These are phyloP conservation scores for Hippasteria phrygiana DNA, from an alignment of 53 echinoderm and acorn worm genomes.

Conservation along the genomic window DNA sequence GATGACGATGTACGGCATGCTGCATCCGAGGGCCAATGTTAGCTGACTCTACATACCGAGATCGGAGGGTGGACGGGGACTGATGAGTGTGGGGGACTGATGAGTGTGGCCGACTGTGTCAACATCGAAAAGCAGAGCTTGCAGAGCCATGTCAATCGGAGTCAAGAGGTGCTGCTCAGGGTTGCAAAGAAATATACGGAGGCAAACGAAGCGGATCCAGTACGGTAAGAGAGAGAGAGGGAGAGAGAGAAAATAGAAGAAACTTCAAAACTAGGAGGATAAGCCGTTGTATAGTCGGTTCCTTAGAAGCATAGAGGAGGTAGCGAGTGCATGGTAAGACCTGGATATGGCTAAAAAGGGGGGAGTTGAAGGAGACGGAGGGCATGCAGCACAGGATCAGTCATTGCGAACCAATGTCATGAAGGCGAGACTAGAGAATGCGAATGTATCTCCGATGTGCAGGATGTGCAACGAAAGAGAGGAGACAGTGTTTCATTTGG, in stretches of 20 bases:
- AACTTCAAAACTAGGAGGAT: not conserved
- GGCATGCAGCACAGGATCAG: slow-evolving; percentile 3
- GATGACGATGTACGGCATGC: not conserved
- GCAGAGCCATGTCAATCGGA: too few relatives aligned
- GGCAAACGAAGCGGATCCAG: not conserved
- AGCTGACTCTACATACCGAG: not conserved
- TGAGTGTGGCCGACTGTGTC: not conserved
- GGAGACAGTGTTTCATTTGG: slow-evolving; percentile 4
- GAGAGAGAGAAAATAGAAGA: too few relatives aligned
- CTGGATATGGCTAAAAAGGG: not conserved
- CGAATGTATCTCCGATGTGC: slow-evolving; percentile 8
- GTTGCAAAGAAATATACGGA: not conserved
- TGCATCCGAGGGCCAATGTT: not conserved
- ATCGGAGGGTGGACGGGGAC: too few relatives aligned
- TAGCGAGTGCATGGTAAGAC: not conserved
- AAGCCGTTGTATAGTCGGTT: not conserved
- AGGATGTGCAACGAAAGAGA: not conserved
- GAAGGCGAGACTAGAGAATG: not conserved
- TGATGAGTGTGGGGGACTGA: not conserved
- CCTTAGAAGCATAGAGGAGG: not conserved
- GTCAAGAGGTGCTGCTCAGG: too few relatives aligned
- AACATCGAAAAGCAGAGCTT: too few relatives aligned
- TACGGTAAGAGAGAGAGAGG: too few relatives aligned
- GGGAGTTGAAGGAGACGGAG: not conserved
- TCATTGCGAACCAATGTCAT: not conserved